A percentile compares a stretch with the other conserved stretches of the same genome.
phyloP scores from a whole-genome alignment of 2,888 invertebrate genomes.

The Crematogaster levior region DNA sequence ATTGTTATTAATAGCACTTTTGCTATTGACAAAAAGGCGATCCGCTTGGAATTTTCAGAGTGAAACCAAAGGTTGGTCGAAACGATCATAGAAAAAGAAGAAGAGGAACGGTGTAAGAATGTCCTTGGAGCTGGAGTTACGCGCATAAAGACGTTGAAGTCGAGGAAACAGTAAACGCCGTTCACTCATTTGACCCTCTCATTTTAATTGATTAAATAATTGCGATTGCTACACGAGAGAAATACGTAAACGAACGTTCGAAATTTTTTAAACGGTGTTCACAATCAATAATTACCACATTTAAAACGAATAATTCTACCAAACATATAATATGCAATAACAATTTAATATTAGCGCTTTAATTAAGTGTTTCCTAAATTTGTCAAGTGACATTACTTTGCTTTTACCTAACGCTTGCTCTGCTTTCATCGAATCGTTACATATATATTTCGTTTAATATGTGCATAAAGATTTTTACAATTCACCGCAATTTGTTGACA shows the following conservation, averaged over 20 bases:
- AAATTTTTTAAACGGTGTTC: not conserved
- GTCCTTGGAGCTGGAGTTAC: conserved; percentile 33
- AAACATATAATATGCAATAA: not conserved
- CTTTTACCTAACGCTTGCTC: not conserved
- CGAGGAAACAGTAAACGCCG: not conserved
- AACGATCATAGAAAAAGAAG: conserved; percentile 38
- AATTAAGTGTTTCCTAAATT: not conserved
- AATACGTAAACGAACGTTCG: not conserved
- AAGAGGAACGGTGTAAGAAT: not conserved
- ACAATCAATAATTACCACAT: not conserved
- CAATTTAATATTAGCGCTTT: not conserved
- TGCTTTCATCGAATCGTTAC: not conserved
- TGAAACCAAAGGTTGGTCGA: conserved; percentile 49
- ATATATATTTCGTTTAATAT: conserved; percentile 10
- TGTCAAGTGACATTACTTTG: not conserved
- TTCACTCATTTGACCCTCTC: not conserved
- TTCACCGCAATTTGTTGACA: conserved; percentile 22
- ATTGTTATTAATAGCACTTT: conserved; percentile 34
- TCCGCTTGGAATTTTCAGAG: conserved; percentile 62
- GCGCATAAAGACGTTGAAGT: not conserved
- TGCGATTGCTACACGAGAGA: conserved; percentile 4
- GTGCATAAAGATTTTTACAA: conserved; percentile 28
- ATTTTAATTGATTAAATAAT: conserved; percentile 12
- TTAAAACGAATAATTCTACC: not conserved
- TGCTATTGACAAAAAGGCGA: conserved; percentile 46